A percentile compares a stretch with the other conserved stretches of the same genome.
Conservation (phyloP, 1,140 invertebrate species). For the Drosophila pseudoananassae region DNA sequence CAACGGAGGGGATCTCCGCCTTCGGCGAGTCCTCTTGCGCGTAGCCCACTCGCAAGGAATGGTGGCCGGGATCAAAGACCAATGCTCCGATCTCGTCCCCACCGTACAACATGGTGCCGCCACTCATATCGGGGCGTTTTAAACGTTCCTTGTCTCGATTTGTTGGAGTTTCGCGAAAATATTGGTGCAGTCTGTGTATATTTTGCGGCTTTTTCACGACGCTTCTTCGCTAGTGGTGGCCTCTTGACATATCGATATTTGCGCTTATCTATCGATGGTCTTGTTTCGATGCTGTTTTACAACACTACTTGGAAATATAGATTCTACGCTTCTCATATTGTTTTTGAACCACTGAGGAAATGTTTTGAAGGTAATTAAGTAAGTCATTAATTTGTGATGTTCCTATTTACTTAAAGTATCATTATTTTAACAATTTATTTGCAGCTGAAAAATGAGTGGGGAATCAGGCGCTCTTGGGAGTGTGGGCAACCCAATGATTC, state of each 20-base stretch:
- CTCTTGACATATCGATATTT: background rate
- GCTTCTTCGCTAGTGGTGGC: constrained; percentile 29
- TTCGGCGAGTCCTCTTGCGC: constrained; percentile 94
- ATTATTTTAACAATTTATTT: too few relatives aligned
- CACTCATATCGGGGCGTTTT: constrained; percentile 71
- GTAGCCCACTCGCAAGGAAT: constrained; percentile 88
- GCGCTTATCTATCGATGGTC: background rate
- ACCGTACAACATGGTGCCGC: constrained; percentile 90
- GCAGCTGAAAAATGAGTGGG: constrained; percentile 20
- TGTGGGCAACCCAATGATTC: constrained; percentile 16
- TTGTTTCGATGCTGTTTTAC: too few relatives aligned
- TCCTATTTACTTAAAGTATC: background rate
- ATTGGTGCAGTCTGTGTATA: constrained; percentile 28
- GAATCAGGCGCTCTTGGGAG: background rate
- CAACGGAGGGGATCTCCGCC: constrained; percentile 94
- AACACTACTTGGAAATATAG: too few relatives aligned
- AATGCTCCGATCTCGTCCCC: constrained; percentile 99
- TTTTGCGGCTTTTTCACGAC: constrained; percentile 62
- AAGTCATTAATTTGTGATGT: too few relatives aligned
- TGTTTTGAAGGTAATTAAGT: too few relatives aligned
- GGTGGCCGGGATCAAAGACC: constrained; percentile 98
- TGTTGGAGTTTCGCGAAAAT: constrained; percentile 22
- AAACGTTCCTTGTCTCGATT: constrained; percentile 5
- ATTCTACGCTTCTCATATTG: too few relatives aligned
- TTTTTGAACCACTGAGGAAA: too few relatives aligned